A percentile compares a stretch with the other conserved stretches of the same genome.
These are phyloP conservation scores for Rachycentron canadum DNA, from an alignment of 2,797 vertebrate genomes.

Conservation along the genomic window DNA sequence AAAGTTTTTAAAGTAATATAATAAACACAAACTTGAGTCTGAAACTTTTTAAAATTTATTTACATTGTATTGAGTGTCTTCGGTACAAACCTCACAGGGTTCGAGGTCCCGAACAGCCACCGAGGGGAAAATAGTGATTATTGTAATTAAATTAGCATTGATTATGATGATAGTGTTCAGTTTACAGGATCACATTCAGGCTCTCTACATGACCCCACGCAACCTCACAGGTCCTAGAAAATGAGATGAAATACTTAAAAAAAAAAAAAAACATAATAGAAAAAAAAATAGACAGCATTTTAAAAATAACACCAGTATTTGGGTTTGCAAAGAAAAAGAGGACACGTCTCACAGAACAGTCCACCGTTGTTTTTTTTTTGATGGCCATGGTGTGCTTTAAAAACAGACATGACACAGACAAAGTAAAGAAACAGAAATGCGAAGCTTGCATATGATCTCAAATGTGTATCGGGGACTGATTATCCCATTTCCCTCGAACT, in stretches of 20 bases:
- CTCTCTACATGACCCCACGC: slow-evolving; percentile 36
- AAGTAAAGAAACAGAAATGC: slow-evolving; percentile 22
- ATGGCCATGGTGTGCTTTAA: slow-evolving; percentile 44
- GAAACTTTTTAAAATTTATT: slow-evolving; percentile 75
- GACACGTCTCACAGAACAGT: slow-evolving; percentile 16
- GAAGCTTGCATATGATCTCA: slow-evolving; percentile 18
- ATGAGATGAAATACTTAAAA: slow-evolving; percentile 67
- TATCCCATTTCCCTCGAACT: background rate
- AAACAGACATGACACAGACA: slow-evolving; percentile 55
- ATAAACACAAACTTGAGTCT: slow-evolving; percentile 27
- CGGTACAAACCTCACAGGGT: slow-evolving; percentile 68
- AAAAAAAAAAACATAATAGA: background rate
- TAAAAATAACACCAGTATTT: slow-evolving; percentile 62
- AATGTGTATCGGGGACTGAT: background rate
- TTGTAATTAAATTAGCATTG: slow-evolving; percentile 58
- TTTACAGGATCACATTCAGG: slow-evolving; percentile 56
- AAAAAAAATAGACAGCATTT: slow-evolving; percentile 31
- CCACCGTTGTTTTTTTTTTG: slow-evolving; percentile 14
- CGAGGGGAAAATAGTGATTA: slow-evolving; percentile 46
- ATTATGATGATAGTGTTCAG: slow-evolving; percentile 47
- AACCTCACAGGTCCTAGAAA: slow-evolving; percentile 42
- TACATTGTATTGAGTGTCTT: slow-evolving; percentile 69
- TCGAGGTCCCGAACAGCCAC: slow-evolving; percentile 55
- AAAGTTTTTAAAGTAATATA: background rate
- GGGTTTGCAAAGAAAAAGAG: slow-evolving; percentile 52